phyloP scores from a whole-genome alignment of 1,140 invertebrate genomes.

The Triops cancriformis region DNA sequence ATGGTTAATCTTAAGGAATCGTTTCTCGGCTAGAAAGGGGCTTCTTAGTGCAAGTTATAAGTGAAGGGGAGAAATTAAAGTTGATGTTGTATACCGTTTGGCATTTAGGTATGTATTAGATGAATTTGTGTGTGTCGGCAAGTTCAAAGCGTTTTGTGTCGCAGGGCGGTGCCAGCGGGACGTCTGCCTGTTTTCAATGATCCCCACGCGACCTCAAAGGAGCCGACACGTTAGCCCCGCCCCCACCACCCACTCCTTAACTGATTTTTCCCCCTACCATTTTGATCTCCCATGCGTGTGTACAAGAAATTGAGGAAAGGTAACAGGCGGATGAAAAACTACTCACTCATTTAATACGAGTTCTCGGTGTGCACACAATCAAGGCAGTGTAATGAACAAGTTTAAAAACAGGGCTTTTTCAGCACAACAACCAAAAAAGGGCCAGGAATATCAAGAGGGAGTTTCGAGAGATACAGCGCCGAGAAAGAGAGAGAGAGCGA shows the following conservation, averaged over 20 bases:
- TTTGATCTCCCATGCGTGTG: background rate
- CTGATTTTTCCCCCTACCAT: background rate
- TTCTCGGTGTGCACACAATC: too few species aligned
- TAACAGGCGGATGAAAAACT: too few species aligned
- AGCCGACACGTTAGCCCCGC: slow-evolving; percentile 2
- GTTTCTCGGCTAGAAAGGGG: too few species aligned
- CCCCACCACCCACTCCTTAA: background rate
- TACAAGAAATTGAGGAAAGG: too few species aligned
- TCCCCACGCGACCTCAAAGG: slow-evolving; percentile 8
- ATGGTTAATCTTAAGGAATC: too few species aligned
- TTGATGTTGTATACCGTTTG: slow-evolving; percentile 14
- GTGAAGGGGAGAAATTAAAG: background rate
- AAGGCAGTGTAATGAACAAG: too few species aligned
- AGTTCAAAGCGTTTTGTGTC: slow-evolving; percentile 10
- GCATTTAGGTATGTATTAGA: slow-evolving; percentile 4
- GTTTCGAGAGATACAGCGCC: background rate
- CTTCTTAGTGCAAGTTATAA: too few species aligned
- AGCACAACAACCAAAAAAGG: too few species aligned
- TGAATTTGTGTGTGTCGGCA: slow-evolving; percentile 10
- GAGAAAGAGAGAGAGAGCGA: background rate
- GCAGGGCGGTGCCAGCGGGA: slow-evolving; percentile 7
- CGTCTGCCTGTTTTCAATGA: slow-evolving; percentile 13
- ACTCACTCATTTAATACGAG: too few species aligned
- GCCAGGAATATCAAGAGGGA: background rate
- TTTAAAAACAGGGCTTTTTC: too few species aligned